Percentiles rank a stretch among this genome's conserved stretches.
These are phyloP conservation scores for Idaea dimidiata DNA, from an alignment of 2,888 invertebrate species.

Conservation along the genomic window DNA sequence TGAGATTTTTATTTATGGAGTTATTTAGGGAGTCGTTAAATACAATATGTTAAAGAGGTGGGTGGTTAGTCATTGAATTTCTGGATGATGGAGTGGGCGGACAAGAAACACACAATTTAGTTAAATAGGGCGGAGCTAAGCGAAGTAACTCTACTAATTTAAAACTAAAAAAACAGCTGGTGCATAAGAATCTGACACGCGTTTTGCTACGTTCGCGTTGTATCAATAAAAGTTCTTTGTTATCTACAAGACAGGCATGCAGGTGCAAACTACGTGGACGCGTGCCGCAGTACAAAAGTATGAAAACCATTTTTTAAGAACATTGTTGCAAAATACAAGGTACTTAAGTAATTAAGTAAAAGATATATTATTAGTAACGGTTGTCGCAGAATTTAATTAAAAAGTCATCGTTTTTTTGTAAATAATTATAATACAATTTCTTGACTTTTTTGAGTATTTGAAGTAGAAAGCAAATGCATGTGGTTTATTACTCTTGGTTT, in stretches of 20 bases:
- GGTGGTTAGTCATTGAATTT: constrained; percentile 27
- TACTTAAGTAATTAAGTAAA: neutral
- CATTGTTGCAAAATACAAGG: constrained; percentile 9
- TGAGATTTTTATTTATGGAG: constrained; percentile 50
- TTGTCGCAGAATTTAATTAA: too few relatives aligned
- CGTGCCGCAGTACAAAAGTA: constrained; percentile 14
- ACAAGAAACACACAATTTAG: neutral
- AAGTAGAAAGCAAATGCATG: neutral
- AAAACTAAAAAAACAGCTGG: constrained; percentile 31
- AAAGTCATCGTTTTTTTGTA: too few relatives aligned
- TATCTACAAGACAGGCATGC: constrained; percentile 17
- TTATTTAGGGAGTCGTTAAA: constrained; percentile 59
- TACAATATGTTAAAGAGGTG: constrained; percentile 39
- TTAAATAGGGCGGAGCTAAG: neutral
- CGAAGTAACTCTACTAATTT: neutral
- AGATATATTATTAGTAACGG: too few relatives aligned
- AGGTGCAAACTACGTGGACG: constrained; percentile 26
- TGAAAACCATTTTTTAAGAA: constrained; percentile 14
- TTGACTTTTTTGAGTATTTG: too few relatives aligned
- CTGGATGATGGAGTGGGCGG: constrained; percentile 4
- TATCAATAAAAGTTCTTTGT: constrained; percentile 25
- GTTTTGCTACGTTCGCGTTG: constrained; percentile 27
- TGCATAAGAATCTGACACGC: constrained; percentile 23
- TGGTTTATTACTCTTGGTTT: too few relatives aligned
- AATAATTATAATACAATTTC: too few relatives aligned